Evolutionary conservation across 2,888 invertebrate genomes (phyloP), one percentile per base, ranked within the genome.

Genomic region (Congeria kusceri): DNA sequence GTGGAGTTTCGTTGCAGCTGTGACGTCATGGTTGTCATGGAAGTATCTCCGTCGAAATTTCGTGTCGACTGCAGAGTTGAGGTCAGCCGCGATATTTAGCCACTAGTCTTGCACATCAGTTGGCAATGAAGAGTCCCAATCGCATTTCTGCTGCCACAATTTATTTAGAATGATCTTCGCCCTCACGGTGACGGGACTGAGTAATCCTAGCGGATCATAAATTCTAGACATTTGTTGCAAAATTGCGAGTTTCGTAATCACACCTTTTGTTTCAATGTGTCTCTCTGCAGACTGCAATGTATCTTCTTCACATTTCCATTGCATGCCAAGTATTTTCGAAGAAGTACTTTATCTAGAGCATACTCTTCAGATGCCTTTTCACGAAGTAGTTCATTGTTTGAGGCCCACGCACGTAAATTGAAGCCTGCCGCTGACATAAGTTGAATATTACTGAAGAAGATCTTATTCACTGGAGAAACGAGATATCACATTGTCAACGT

Each of bases 111-210:
- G 62, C 18, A 62, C 18, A 18, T 49, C 44, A 1, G 7, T n/a
- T 27, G 71, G 71, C 9, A 71, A 29, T 11, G 71, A 58, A 1
- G 13, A 18, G 49, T 71, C 71, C 64, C 71, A 70, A 49, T 13
- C 18, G 18, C 27, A 11, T 64, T 71, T 46, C 18, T 11, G 25
- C 44, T 58, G 13, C 64, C 76, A 82, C 20, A 82, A 15, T 13
- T n/a, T 28, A n/a, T 71, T 66, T 15, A 76, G 25, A 20, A 58
- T 64, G 27, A 76, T 59, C 61, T 69, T 75, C 5, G 68, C 75
- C 62, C 53, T 56, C 15, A 75, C 32, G 15, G 74, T 65, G 28
- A 74, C 47, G 4, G 75, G 63, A 46, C 47, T 58, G 3, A 69
- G 64, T 3, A 63, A 32, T 23, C 65, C 69, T 3, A 70, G 32